A percentile compares a stretch with the other conserved stretches of the same genome.
These are phyloP conservation scores for Sternarchorhynchus goeldii DNA, from an alignment of 2,797 vertebrate species.

Conservation along the genomic window DNA sequence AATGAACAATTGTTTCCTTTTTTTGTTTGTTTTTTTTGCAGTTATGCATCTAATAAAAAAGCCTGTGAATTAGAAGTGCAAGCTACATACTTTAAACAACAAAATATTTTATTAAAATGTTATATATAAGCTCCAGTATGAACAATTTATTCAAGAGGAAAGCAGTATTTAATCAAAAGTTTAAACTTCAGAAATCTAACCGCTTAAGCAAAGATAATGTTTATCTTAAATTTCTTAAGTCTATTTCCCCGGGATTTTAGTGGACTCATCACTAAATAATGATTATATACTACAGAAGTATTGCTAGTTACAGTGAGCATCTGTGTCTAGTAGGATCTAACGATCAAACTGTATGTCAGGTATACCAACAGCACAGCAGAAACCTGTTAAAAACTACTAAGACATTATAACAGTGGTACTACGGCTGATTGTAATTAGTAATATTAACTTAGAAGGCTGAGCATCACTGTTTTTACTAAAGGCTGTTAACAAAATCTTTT, in stretches of 20 bases:
- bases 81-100: constrained; percentile 2
- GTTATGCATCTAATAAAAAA: neutral
- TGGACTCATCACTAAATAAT: neutral
- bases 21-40: neutral
- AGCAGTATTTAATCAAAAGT: neutral
- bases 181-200: neutral
- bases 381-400: constrained; percentile 5
- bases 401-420: constrained; percentile 15
- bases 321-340: neutral
- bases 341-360: neutral
- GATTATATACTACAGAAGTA: neutral
- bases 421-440: constrained; percentile 35
- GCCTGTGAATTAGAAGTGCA: neutral
- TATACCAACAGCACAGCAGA: constrained; percentile 4
- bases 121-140: neutral
- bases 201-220: neutral
- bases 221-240: too few species aligned
- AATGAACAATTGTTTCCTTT: neutral
- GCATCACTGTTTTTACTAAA: constrained; percentile 45
- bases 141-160: neutral
- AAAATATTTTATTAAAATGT: neutral
- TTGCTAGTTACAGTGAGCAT: constrained; percentile 19
- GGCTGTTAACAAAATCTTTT: constrained; percentile 3
- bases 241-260: neutral
- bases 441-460: constrained; percentile 39